Conservation (phyloP, 2,797 vertebrate genomes). For the Myotis daubentonii region DNA sequence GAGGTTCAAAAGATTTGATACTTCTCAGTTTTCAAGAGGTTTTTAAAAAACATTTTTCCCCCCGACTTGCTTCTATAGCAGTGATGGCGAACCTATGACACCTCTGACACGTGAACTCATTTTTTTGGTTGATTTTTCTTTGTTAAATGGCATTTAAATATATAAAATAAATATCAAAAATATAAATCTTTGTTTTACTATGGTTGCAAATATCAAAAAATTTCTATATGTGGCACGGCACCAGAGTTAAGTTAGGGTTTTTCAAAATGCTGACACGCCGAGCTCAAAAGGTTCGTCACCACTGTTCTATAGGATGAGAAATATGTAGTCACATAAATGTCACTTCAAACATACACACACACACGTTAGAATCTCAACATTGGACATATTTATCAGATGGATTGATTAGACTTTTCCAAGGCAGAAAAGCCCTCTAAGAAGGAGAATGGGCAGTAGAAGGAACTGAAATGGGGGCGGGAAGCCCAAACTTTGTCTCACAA, state of each 20-base stretch:
- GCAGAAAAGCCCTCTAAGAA: background rate
- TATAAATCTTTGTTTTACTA: too few species aligned
- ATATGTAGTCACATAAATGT: background rate
- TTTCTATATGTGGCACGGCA: too few species aligned
- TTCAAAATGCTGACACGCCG: too few species aligned
- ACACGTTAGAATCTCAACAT: background rate
- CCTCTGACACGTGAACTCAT: too few species aligned
- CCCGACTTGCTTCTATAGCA: background rate
- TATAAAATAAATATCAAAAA: too few species aligned
- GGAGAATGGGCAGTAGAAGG: background rate
- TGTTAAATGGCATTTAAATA: too few species aligned
- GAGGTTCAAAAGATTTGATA: background rate
- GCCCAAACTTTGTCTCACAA: background rate
- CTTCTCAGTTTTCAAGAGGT: background rate
- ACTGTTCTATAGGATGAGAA: slow-evolving; percentile 3
- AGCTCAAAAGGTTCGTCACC: too few species aligned
- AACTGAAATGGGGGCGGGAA: background rate
- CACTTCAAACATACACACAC: background rate
- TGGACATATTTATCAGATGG: background rate
- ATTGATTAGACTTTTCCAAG: background rate
- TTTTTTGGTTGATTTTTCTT: too few species aligned
- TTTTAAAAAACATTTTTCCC: background rate
- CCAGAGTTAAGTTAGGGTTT: too few species aligned
- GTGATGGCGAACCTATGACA: too few species aligned
- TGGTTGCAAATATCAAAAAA: too few species aligned